Evolutionary conservation across 2,113 vertebrate genomes (phyloP), one percentile per base, ranked within the genome.

Genomic region (Hyperopisus bebe): DNA sequence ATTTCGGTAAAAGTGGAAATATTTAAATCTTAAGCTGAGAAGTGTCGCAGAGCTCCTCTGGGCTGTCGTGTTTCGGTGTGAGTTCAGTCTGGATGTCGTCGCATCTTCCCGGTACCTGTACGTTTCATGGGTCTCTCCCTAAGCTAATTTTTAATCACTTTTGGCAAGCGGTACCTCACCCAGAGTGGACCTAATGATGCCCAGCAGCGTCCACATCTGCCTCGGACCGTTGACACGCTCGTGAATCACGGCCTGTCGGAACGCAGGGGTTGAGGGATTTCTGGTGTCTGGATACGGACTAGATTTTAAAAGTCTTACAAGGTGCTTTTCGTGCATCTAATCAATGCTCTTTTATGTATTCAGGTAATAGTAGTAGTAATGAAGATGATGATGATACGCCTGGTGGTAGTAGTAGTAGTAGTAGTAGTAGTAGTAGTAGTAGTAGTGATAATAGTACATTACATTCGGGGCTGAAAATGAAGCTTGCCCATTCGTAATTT

Each of bases 121-220:
- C 10, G 17, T n/a, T 84, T 84, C n/a, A 47, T 42, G 19, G 35
- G 82, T 84, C 39, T 82, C 44, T 84, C 82, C 44, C 44, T n/a
- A 47, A 84, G 82, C 82, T 84, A 84, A 47, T 84, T 84, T 44
- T 84, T 44, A 44, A 42, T 80, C 21, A 84, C 44, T 84, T 47
- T 84, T 84, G 82, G 82, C 77, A 82, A 39, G 42, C 0, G 13
- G 39, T 44, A 47, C 82, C 42, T 84, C 82, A 47, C 39, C 24
- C 82, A 47, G 82, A 84, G 82, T 84, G 39, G 44, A 46, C 82
- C 82, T 84, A 47, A 84, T 84, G 82, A 84, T 84, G 82, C 42
- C 19, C 82, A 84, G 44, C 82, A 84, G 82, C 39, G 82, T 21
- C 39, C 42, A 27, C 82, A 84, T 84, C 82, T 84, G 42, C 39